These are phyloP conservation scores for Sylvicola fuscatus DNA, from an alignment of 2,888 invertebrate genomes.

Conservation along the genomic window DNA sequence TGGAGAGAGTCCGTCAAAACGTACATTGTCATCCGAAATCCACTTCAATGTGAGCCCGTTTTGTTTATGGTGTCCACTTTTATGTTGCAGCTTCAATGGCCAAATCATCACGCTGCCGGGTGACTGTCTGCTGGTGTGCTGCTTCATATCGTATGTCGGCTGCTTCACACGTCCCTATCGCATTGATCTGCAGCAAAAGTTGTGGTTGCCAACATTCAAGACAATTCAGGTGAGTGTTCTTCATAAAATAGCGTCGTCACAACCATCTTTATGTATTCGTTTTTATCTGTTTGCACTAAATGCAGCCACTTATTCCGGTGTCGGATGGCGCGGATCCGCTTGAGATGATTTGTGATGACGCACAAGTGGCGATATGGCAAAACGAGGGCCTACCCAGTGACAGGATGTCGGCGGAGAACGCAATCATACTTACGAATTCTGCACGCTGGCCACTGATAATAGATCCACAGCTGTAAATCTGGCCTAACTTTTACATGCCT, in stretches of 20 bases:
- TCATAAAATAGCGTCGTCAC: background rate
- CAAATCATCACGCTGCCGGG: constrained; percentile 68
- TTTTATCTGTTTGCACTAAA: constrained; percentile 4
- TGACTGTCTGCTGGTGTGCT: constrained; percentile 70
- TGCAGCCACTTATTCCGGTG: constrained; percentile 52
- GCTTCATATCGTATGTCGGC: constrained; percentile 88
- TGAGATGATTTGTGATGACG: constrained; percentile 76
- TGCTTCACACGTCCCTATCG: constrained; percentile 79
- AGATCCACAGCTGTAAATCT: constrained; percentile 58
- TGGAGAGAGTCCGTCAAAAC: constrained; percentile 48
- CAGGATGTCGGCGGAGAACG: constrained; percentile 87
- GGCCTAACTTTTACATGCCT: constrained; percentile 4
- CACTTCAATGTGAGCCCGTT: background rate
- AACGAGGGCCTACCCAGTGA: constrained; percentile 86
- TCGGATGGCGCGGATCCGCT: constrained; percentile 65
- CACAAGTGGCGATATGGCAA: constrained; percentile 83
- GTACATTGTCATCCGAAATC: constrained; percentile 14
- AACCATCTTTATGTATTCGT: background rate
- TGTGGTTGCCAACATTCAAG: constrained; percentile 64
- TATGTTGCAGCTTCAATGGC: constrained; percentile 43
- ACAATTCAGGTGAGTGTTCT: constrained; percentile 31
- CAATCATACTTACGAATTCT: constrained; percentile 74
- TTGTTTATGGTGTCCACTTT: constrained; percentile 16
- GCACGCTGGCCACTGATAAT: constrained; percentile 90
- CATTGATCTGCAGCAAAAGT: constrained; percentile 48